Evolutionary conservation across 1,140 invertebrate species (phyloP).

Genomic region (Drosophila seguyi): DNA sequence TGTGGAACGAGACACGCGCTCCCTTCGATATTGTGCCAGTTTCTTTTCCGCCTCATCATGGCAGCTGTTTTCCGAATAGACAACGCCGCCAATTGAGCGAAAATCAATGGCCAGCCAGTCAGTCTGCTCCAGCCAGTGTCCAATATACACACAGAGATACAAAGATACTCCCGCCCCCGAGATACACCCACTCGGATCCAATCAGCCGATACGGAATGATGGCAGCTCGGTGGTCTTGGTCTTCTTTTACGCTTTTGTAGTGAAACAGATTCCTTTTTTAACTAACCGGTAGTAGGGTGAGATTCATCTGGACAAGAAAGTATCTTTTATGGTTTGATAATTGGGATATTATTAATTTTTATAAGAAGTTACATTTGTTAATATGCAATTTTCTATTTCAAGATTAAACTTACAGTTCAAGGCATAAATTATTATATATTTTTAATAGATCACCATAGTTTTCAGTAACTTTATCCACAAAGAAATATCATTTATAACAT

Average conservation of each 20-base stretch:
- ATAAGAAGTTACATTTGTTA: accelerated
- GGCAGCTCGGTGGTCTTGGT: conserved; percentile 3
- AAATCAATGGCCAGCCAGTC: conserved; percentile 66
- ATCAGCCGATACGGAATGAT: conserved; percentile 21
- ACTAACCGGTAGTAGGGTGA: not conserved
- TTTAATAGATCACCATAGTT: not conserved
- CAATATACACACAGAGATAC: conserved; percentile 16
- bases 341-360: no score
- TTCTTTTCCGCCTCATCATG: conserved; percentile 69
- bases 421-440: not conserved
- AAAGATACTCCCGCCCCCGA: not conserved
- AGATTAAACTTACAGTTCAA: not conserved
- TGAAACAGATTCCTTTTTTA: not conserved
- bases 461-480: not conserved
- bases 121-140: conserved; percentile 22
- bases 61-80: conserved; percentile 68
- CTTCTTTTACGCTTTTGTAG: conserved; percentile 15
- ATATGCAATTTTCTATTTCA: not conserved
- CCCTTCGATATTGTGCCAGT: conserved; percentile 55
- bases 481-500: not conserved
- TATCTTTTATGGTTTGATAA: not conserved
- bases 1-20: conserved; percentile 45
- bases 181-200: conserved; percentile 24
- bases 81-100: conserved; percentile 68
- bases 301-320: not conserved